A percentile compares a stretch with the other conserved stretches of the same genome.
Conservation (phyloP, 2,113 vertebrate genomes). For the Sylvia atricapilla region DNA sequence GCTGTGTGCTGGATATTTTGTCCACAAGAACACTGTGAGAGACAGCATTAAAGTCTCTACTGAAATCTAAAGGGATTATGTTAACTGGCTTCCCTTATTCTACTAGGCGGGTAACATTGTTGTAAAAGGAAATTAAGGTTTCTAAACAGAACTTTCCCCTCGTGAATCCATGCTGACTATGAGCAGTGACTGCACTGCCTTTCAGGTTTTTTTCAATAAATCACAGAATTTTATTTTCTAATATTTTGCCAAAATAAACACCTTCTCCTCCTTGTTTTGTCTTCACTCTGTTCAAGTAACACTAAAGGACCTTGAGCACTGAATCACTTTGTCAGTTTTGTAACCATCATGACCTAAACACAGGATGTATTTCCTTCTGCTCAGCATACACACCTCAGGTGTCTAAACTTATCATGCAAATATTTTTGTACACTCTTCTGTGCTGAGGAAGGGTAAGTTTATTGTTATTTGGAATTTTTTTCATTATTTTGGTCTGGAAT, state of each 20-base stretch:
- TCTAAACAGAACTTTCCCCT: background rate
- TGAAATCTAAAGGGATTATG: background rate
- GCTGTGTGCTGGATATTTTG: background rate
- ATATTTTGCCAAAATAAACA: background rate
- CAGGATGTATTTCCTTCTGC: background rate
- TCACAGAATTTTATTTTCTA: background rate
- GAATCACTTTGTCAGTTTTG: background rate
- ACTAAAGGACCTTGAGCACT: background rate
- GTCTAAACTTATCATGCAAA: background rate
- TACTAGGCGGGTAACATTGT: too few species aligned
- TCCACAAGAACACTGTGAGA: background rate
- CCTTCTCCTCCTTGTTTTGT: background rate
- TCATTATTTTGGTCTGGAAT: background rate
- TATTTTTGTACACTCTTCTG: background rate
- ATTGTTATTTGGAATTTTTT: background rate
- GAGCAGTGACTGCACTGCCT: background rate
- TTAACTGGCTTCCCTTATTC: background rate
- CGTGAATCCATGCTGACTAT: background rate
- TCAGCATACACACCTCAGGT: background rate
- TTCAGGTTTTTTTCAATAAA: background rate
- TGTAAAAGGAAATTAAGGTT: background rate
- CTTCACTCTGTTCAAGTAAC: background rate
- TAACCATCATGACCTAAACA: background rate
- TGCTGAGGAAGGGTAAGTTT: background rate
- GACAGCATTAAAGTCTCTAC: background rate